These are phyloP conservation scores for Azorinus chamasolen DNA, from an alignment of 2,888 invertebrate genomes.

Conservation along the genomic window DNA sequence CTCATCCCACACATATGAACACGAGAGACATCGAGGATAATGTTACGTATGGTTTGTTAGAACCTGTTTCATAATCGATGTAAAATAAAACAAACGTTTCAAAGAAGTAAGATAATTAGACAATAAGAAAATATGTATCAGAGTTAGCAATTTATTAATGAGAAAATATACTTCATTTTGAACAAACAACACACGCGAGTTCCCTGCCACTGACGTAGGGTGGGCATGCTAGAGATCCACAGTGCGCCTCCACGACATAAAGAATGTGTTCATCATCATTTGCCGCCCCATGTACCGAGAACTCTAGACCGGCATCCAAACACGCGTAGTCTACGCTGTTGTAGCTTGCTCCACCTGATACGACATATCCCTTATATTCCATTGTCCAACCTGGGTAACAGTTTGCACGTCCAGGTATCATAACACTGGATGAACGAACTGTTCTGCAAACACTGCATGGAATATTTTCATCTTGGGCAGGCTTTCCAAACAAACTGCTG, in stretches of 20 bases:
- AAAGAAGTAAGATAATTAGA: too few relatives aligned
- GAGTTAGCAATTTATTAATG: too few relatives aligned
- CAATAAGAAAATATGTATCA: too few relatives aligned
- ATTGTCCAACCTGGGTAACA: conserved; percentile 24
- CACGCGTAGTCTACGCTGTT: conserved; percentile 12
- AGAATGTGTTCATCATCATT: conserved; percentile 28
- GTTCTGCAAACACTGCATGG: conserved; percentile 19
- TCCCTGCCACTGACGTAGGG: conserved; percentile 40
- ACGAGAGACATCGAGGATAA: too few relatives aligned
- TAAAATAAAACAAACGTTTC: too few relatives aligned
- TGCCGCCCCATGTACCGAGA: conserved; percentile 5
- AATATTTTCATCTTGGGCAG: conserved; percentile 14
- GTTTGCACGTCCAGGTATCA: conserved; percentile 20
- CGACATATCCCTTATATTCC: conserved; percentile 23
- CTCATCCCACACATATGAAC: too few relatives aligned
- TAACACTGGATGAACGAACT: neutral
- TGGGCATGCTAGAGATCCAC: conserved; percentile 33
- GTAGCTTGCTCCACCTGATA: neutral
- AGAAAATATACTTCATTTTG: conserved; percentile 24
- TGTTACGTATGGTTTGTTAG: too few relatives aligned
- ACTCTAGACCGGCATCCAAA: conserved; percentile 8
- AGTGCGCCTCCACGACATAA: conserved; percentile 19
- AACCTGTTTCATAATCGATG: too few relatives aligned
- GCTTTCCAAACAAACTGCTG: conserved; percentile 7
- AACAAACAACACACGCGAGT: conserved; percentile 46